phyloP scores from a whole-genome alignment of 2,113 vertebrate genomes.

The Thunnus thynnus region DNA sequence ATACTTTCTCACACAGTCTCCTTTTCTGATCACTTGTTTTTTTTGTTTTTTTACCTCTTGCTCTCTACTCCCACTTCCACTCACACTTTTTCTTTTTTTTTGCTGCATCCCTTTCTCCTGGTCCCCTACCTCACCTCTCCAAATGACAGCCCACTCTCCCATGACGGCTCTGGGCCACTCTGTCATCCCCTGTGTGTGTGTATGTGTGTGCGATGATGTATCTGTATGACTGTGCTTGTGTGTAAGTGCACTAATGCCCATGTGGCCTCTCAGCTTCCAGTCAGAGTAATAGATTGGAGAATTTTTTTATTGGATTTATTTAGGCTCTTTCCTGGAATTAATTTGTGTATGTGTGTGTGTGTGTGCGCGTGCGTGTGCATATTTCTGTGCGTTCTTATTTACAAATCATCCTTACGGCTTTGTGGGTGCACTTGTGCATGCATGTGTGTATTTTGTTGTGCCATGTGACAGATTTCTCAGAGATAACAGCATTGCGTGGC shows the following conservation, averaged over 20 bases:
- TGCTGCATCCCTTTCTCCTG: constrained; percentile 14
- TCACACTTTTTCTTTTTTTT: not conserved
- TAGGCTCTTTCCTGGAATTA: constrained; percentile 6
- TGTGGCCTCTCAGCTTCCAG: constrained; percentile 39
- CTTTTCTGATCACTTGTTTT: not conserved
- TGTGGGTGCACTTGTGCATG: constrained; percentile 25
- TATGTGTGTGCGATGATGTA: constrained; percentile 20
- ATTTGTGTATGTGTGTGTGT: not conserved
- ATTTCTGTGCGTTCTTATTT: not conserved
- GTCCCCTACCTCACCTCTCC: constrained; percentile 41
- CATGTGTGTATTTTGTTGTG: constrained; percentile 18
- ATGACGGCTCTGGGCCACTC: constrained; percentile 47
- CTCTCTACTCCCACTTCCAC: not conserved
- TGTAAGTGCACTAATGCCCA: constrained; percentile 1
- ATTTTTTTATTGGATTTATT: constrained; percentile 39
- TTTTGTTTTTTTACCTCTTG: constrained; percentile 3
- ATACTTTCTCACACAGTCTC: not conserved
- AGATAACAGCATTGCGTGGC: constrained; percentile 31
- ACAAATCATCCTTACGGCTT: constrained; percentile 23
- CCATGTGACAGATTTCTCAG: constrained; percentile 34
- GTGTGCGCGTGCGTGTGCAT: not conserved
- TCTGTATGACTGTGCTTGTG: constrained; percentile 22
- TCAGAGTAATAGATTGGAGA: constrained; percentile 41
- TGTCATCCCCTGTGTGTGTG: constrained; percentile 22
- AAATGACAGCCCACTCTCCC: constrained; percentile 66